phyloP scores from a whole-genome alignment of 2,888 invertebrate genomes.

The Pseudoips prasinana region DNA sequence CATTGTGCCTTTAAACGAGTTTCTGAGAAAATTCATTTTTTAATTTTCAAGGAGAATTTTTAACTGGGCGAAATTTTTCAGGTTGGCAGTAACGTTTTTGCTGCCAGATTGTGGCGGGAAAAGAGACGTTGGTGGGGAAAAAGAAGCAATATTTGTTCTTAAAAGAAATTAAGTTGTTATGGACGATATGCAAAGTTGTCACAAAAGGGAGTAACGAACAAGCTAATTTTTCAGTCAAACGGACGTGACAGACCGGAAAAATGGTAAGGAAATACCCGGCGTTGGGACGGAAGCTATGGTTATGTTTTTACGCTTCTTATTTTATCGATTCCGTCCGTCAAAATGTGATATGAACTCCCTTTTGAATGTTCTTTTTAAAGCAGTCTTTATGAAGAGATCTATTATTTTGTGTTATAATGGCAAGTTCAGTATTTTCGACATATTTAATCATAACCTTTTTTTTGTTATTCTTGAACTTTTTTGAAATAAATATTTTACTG shows the following conservation, averaged over 20 bases:
- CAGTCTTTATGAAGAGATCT: no score
- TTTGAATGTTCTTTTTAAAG: no score
- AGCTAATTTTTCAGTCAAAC: slow-evolving; percentile 59
- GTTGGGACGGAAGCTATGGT: slow-evolving; percentile 38
- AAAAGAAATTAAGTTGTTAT: slow-evolving; percentile 45
- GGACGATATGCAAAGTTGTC: slow-evolving; percentile 47
- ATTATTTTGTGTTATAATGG: no score
- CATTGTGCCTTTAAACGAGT: slow-evolving; percentile 37
- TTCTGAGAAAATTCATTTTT: slow-evolving; percentile 38
- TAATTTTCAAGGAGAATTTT: slow-evolving; percentile 37
- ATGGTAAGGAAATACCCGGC: slow-evolving; percentile 45
- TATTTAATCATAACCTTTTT: no score
- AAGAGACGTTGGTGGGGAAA: slow-evolving; percentile 20
- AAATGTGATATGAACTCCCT: no score
- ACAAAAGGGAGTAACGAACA: slow-evolving; percentile 36
- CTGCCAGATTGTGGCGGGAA: slow-evolving; percentile 7
- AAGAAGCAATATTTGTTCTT: slow-evolving; percentile 40
- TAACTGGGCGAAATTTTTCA: slow-evolving; percentile 16
- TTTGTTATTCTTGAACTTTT: no score
- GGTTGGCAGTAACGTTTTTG: slow-evolving; percentile 19
- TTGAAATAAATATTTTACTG: no score
- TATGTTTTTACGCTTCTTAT: slow-evolving; percentile 36
- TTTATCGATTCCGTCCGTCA: slow-evolving; percentile 3
- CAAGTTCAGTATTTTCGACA: no score
- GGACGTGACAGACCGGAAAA: slow-evolving; percentile 53